Conservation (phyloP, 2,797 vertebrate species). For the Tinamus major region DNA sequence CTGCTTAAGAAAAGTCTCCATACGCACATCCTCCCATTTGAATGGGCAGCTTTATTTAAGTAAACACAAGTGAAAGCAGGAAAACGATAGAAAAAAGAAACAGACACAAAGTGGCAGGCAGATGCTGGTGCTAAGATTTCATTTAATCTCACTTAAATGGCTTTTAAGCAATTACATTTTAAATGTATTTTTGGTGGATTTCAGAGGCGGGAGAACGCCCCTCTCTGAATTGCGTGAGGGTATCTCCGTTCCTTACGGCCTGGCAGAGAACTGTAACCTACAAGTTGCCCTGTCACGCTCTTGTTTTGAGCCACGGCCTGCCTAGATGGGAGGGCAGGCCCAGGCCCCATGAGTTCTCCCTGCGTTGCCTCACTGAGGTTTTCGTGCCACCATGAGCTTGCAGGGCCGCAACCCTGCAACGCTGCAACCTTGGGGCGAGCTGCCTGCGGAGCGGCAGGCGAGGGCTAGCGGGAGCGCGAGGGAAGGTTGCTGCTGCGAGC, state of each 20-base stretch:
- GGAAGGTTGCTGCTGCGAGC: background rate
- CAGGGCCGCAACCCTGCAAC: background rate
- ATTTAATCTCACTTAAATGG: background rate
- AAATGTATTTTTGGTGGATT: background rate
- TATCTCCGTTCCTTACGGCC: background rate
- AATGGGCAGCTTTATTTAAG: background rate
- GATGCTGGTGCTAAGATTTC: rapidly evolving
- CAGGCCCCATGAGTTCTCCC: background rate
- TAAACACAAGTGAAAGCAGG: background rate
- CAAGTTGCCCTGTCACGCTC: background rate
- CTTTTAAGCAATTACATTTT: background rate
- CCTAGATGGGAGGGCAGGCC: background rate
- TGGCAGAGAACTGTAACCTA: background rate
- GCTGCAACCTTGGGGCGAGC: background rate
- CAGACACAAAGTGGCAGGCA: background rate
- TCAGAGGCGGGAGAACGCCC: background rate
- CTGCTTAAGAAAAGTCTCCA: background rate
- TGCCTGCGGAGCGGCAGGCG: background rate
- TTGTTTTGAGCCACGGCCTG: background rate
- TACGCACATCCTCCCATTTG: background rate
- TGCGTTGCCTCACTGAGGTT: background rate
- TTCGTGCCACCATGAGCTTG: background rate
- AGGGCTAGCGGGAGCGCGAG: background rate
- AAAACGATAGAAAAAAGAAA: background rate
- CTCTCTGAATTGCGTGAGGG: background rate